A percentile compares a stretch with the other conserved stretches of the same genome.
These are phyloP conservation scores for Lerista edwardsae DNA, from an alignment of 2,797 vertebrate genomes.

Conservation along the genomic window DNA sequence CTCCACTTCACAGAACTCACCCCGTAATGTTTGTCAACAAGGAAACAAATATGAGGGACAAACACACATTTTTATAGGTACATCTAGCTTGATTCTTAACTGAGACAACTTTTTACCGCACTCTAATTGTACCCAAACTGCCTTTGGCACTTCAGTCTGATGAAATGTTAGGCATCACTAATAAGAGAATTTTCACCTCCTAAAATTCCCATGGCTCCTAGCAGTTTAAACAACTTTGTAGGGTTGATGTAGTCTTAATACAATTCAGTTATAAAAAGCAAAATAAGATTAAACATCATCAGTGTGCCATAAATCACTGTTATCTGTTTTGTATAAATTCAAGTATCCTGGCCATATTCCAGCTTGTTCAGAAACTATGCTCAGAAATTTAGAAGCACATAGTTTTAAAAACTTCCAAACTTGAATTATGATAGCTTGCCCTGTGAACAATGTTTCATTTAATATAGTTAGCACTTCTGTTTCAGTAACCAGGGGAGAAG, in stretches of 20 bases:
- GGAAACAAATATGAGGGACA: too few relatives aligned
- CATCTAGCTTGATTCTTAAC: too few relatives aligned
- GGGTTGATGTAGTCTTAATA: too few relatives aligned
- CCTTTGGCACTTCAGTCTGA: too few relatives aligned
- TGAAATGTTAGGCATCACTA: not conserved
- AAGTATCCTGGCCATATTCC: conserved; percentile 27
- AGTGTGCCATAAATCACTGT: conserved; percentile 47
- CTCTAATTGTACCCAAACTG: too few relatives aligned
- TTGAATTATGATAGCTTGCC: conserved; percentile 50
- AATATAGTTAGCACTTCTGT: conserved; percentile 41
- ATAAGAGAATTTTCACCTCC: not conserved
- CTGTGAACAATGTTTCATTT: conserved; percentile 47
- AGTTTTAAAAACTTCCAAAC: conserved; percentile 56
- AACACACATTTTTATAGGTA: too few relatives aligned
- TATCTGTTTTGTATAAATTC: conserved; percentile 58
- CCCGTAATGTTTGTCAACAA: too few relatives aligned
- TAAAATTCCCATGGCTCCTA: not conserved
- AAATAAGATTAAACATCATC: not conserved
- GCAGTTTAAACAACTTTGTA: not conserved
- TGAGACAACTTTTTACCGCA: too few relatives aligned
- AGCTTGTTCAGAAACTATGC: conserved; percentile 29
- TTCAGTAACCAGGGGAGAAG: conserved; percentile 36
- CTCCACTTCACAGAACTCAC: too few relatives aligned
- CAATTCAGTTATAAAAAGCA: too few relatives aligned
- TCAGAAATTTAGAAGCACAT: conserved; percentile 32